Base-by-base conservation (phyloP, 2,797 vertebrate species). In the Ceryle rudis region DNA sequence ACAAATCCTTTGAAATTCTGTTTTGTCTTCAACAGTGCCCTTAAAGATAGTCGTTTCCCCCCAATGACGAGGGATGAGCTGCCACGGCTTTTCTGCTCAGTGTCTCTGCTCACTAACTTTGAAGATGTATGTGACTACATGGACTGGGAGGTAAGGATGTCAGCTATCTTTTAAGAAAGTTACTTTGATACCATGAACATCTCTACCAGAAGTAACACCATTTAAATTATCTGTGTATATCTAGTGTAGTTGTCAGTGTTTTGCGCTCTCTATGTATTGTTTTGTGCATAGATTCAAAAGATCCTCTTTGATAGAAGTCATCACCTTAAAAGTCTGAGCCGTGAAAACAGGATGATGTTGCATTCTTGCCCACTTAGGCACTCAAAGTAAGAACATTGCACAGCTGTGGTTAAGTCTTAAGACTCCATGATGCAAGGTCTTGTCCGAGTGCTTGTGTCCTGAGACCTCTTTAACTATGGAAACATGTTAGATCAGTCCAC, bases 11-110 rank as follows among this genome's bases (percentile, higher is more conserved):
- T 96, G 97, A 94, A 98, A 98, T 93, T 96, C 52, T 97, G 22
- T 96, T 97, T 96, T 97, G 77, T 97, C 96, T 97, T 91, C 89
- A 95, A 94, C 98, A 99, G 99, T 99, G 99, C 99, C 99, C 99
- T 99, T 99, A 99, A 99, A 99, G 99, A 99, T 99, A 99, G 99
- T 99, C 99, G 99, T 98, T 99, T 99, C 95, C 99, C 99, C 98
- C 99, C 99, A 95, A 99, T 99, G 99, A 99, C 99, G 97, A 99
- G 99, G 99, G 99, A 99, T 96, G 99, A 99, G 99, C 98, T 99
- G 98, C 99, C 99, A 97, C 99, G 99, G 98, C 99, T 99, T 98
- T 99, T 99, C 99, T 99, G 99, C 99, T 99, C 99, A 98, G 99
- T 99, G 98, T 99, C 99, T 99, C 99, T 99, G 96, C 99, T 99